Evolutionary conservation across 2,888 invertebrate species (phyloP), one percentile per base, ranked within the genome.

Genomic region (Nomada ruficornis): DNA sequence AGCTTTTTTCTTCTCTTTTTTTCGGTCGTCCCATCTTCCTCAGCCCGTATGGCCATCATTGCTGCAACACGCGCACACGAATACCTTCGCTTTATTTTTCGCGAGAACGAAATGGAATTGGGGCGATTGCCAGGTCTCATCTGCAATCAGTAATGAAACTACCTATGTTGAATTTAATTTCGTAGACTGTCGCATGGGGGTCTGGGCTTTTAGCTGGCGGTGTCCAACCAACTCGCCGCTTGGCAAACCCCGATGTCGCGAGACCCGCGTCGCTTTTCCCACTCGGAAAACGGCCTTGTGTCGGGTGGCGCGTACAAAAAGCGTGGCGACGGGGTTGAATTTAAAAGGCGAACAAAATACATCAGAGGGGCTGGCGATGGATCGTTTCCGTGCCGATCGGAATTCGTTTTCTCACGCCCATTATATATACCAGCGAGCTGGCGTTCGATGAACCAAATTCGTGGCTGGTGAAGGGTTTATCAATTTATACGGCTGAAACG

Each of bases 361-460:
- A 47, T 20, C 42, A 3, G 55, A 15, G 44, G 59, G 23, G n/a
- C 26, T 9, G 29, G 54, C 50, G 26, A 10, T 15, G 54, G 47
- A 73, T 79, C 75, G 69, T 79, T 81, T 68, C 65, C 62, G 29
- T 15, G 47, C 47, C 44, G 63, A 68, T 82, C 77, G 47, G 63
- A 71, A 74, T 77, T 78, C 65, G 63, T 72, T 76, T 85, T 86
- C 80, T 74, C 84, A 60, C 84, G 77, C 52, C 65, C 78, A 42
- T 74, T 77, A 63, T 65, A 26, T 62, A 26, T 15, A 26, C 23
- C 23, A 10, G 7, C n/a, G 36, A 15, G 36, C 47, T 55, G 20
- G 54, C 60, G 55, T 60, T 29, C 63, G 74, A 73, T 59, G 69
- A 68, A 55, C 15, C 44, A 13, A 52, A 55, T 62, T 68, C 44